phyloP scores from a whole-genome alignment of 2,113 vertebrate genomes.

The Cottus gobio region DNA sequence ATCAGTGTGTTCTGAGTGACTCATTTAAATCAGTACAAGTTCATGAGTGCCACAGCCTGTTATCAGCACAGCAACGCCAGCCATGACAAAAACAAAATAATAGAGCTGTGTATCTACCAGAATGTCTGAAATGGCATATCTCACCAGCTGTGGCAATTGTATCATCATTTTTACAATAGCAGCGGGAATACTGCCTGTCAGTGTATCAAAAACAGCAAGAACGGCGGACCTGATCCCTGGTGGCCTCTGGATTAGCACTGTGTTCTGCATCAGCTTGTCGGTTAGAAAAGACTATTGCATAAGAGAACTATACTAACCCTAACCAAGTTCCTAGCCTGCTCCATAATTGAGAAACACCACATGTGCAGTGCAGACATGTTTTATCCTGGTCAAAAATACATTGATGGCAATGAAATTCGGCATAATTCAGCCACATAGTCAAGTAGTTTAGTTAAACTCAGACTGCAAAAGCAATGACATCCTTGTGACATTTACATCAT shows the following conservation, averaged over 20 bases:
- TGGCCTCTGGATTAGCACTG: conserved; percentile 5
- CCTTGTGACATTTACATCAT: neutral
- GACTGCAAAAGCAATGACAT: neutral
- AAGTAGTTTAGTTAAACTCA: neutral
- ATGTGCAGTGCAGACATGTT: neutral
- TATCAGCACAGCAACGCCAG: neutral
- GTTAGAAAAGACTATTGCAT: neutral
- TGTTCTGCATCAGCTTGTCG: neutral
- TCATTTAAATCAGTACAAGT: neutral
- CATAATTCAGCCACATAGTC: neutral
- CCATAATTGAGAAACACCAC: neutral
- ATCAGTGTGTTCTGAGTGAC: neutral
- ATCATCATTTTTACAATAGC: conserved; percentile 6
- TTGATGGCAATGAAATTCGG: neutral
- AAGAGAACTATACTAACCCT: neutral
- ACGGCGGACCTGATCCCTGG: neutral
- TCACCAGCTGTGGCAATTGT: neutral
- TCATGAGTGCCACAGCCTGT: neutral
- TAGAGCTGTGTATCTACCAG: neutral
- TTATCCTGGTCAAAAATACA: neutral
- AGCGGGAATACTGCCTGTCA: neutral
- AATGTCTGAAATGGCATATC: neutral
- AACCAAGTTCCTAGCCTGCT: neutral
- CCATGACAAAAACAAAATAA: conserved; percentile 23
- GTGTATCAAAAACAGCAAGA: neutral